Conservation (phyloP, 30 jellyfish, hydroid and myxozoan genomes). For the Kudoa iwatai region DNA sequence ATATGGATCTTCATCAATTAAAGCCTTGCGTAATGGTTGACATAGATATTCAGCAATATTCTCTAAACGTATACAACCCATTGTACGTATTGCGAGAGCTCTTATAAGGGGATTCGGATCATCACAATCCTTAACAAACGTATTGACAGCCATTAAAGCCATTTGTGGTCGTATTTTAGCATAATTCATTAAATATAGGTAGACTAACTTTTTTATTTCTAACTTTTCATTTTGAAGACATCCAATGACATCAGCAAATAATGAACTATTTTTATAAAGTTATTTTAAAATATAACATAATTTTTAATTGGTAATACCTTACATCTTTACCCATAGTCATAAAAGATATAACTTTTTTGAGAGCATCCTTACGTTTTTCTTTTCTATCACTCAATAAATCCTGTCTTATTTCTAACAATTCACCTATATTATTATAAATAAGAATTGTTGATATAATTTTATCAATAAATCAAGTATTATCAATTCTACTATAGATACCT, state of each 20-base stretch:
- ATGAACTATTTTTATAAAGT: too few relatives aligned
- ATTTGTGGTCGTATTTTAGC: conserved; percentile 87
- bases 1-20: conserved; percentile 85
- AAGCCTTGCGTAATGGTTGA: conserved; percentile 61
- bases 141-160: conserved; percentile 95
- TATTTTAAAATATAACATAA: too few relatives aligned
- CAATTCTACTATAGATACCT: too few relatives aligned
- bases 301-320: too few relatives aligned
- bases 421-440: too few relatives aligned
- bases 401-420: conserved; percentile 32
- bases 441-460: too few relatives aligned
- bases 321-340: conserved; percentile 87
- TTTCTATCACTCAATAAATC: conserved; percentile 39
- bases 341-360: conserved; percentile 39
- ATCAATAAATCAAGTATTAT: too few relatives aligned
- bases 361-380: conserved; percentile 61
- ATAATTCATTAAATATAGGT: conserved; percentile 51
- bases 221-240: conserved; percentile 80
- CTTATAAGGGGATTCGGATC: conserved; percentile 77
- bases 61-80: conserved; percentile 89
- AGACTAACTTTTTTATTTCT: conserved; percentile 65
- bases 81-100: conserved; percentile 86
- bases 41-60: conserved; percentile 63
- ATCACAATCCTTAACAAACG: conserved; percentile 91
- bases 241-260: conserved; percentile 76